These are phyloP conservation scores for Apostichopus leukothele DNA, from an alignment of 53 echinoderm and acorn worm genomes.

Conservation along the genomic window DNA sequence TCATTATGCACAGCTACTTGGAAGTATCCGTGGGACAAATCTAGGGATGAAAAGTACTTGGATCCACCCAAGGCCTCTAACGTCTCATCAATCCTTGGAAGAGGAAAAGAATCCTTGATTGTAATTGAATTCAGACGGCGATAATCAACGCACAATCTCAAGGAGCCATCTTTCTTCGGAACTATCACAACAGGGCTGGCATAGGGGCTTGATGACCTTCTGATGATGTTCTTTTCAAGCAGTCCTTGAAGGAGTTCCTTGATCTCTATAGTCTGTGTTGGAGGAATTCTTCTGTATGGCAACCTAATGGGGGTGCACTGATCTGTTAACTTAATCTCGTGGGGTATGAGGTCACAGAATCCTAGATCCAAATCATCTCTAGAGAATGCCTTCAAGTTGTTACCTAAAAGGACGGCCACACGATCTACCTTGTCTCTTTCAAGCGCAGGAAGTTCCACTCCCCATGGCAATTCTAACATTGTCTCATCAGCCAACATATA, in stretches of 20 bases:
- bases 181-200: slow-evolving; percentile 73
- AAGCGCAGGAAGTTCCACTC: slow-evolving; percentile 31
- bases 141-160: slow-evolving; percentile 62
- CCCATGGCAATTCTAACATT: slow-evolving; percentile 37
- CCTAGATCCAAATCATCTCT: slow-evolving; percentile 61
- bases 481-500: slow-evolving; percentile 28
- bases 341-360: slow-evolving; percentile 61
- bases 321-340: slow-evolving; percentile 53
- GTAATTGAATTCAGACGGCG: slow-evolving; percentile 58
- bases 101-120: slow-evolving; percentile 60
- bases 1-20: slow-evolving; percentile 59
- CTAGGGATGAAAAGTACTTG: slow-evolving; percentile 58
- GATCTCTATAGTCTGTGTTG: slow-evolving; percentile 52
- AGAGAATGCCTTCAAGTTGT: slow-evolving; percentile 58
- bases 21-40: slow-evolving; percentile 68
- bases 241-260: slow-evolving; percentile 56
- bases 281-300: slow-evolving; percentile 59
- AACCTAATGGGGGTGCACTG: slow-evolving; percentile 35
- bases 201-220: slow-evolving; percentile 56
- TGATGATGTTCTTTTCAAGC: slow-evolving; percentile 52
- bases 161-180: slow-evolving; percentile 55
- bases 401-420: slow-evolving; percentile 45
- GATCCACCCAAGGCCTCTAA: slow-evolving; percentile 59
- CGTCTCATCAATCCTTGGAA: slow-evolving; percentile 59
- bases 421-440: slow-evolving; percentile 3